Percentiles rank a stretch among this genome's conserved stretches.
These are phyloP conservation scores for Muschampia plurimacula DNA, from an alignment of 2,888 invertebrate species.

Conservation along the genomic window DNA sequence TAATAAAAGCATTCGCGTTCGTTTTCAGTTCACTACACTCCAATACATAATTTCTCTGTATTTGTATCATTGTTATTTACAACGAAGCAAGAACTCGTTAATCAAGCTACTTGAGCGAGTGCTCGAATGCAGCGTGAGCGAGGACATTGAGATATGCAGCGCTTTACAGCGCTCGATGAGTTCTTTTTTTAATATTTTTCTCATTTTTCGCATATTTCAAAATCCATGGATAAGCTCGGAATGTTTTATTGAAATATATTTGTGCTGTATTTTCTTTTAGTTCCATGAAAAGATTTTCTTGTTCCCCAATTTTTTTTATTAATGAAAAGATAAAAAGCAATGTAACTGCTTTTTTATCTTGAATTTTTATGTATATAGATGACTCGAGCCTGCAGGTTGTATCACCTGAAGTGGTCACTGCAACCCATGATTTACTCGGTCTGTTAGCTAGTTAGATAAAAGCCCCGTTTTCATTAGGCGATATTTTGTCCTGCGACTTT, in stretches of 20 bases:
- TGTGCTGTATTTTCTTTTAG: conserved; percentile 11
- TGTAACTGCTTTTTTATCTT: not conserved
- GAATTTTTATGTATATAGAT: no score
- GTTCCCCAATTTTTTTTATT: not conserved
- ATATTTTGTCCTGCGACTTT: no score
- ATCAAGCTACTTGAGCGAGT: conserved; percentile 30
- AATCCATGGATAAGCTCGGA: conserved; percentile 2
- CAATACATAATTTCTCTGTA: not conserved
- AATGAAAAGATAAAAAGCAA: not conserved
- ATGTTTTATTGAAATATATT: conserved; percentile 12
- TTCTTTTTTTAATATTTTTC: conserved; percentile 45
- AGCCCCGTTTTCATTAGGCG: no score
- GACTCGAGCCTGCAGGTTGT: no score
- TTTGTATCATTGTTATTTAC: conserved; percentile 25
- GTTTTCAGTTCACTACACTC: not conserved
- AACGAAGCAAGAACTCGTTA: conserved; percentile 22
- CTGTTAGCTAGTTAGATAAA: no score
- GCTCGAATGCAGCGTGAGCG: conserved; percentile 46
- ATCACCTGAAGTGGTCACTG: no score
- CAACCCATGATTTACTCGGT: no score
- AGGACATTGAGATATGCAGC: conserved; percentile 47
- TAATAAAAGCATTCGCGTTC: conserved; percentile 1
- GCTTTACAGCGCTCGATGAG: conserved; percentile 31
- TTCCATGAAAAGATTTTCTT: not conserved
- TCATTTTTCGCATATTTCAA: conserved; percentile 50